Evolutionary conservation across 1,140 invertebrate genomes (phyloP).

Genomic region (Sitobion miscanthi): DNA sequence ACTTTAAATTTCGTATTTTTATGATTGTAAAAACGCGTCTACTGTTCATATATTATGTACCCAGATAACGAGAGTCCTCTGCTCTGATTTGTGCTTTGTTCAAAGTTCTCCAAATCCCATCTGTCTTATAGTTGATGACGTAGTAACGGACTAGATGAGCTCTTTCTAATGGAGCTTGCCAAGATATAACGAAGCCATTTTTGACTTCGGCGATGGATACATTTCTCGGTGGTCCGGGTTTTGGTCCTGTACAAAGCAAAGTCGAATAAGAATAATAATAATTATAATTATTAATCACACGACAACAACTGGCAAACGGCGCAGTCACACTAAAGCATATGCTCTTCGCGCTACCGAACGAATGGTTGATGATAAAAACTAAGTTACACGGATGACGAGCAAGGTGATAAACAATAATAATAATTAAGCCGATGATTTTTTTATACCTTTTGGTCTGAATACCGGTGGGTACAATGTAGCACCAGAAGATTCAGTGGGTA

Average conservation of each 20-base stretch:
- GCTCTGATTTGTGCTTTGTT: slow-evolving; percentile 86
- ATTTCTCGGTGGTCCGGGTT: slow-evolving; percentile 85
- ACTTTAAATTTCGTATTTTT: background rate
- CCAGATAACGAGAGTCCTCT: slow-evolving; percentile 85
- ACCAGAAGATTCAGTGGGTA: slow-evolving; percentile 79
- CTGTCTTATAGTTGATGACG: slow-evolving; percentile 87
- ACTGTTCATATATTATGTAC: slow-evolving; percentile 63
- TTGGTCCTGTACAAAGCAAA: slow-evolving; percentile 72
- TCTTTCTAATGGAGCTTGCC: slow-evolving; percentile 82
- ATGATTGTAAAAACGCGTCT: slow-evolving; percentile 56
- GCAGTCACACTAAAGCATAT: background rate
- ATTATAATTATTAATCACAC: background rate
- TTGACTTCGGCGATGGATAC: slow-evolving; percentile 84
- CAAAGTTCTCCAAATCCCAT: slow-evolving; percentile 84
- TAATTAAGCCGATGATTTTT: slow-evolving; percentile 13
- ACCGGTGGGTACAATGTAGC: slow-evolving; percentile 74
- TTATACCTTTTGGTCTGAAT: slow-evolving; percentile 75
- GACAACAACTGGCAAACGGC: background rate
- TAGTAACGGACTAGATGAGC: slow-evolving; percentile 85
- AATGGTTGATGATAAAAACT: background rate
- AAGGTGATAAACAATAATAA: slow-evolving; percentile 13
- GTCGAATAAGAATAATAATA: background rate
- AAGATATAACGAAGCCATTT: slow-evolving; percentile 87
- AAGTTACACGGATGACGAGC: background rate
- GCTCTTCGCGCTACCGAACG: background rate